Conservation (phyloP, 2,888 invertebrate species). For the Drosophila prostipennis region DNA sequence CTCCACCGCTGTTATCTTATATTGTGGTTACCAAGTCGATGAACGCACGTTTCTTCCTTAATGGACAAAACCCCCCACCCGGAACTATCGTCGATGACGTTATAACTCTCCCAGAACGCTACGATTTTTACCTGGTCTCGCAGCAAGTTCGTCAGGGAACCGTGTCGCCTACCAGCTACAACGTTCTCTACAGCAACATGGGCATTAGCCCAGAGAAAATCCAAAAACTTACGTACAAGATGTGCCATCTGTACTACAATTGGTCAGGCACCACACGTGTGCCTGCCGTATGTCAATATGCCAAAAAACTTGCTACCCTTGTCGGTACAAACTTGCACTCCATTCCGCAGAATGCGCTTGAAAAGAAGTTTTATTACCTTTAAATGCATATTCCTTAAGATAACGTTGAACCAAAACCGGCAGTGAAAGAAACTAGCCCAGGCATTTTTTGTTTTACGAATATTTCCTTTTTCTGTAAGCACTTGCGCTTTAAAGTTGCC, state of each 20-base stretch:
- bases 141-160: constrained; percentile 95
- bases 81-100: constrained; percentile 95
- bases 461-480: neutral
- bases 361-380: constrained; percentile 89
- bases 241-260: constrained; percentile 96
- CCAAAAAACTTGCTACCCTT: constrained; percentile 96
- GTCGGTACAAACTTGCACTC: constrained; percentile 92
- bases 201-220: constrained; percentile 90
- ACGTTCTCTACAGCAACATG: constrained; percentile 91
- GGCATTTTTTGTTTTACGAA: constrained; percentile 1
- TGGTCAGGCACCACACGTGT: constrained; percentile 94
- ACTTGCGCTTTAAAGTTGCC: neutral
- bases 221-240: constrained; percentile 93
- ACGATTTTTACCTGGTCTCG: constrained; percentile 95
- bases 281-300: constrained; percentile 97
- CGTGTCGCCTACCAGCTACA: constrained; percentile 95
- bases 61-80: constrained; percentile 89
- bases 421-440: neutral
- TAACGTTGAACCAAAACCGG: neutral
- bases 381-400: constrained; percentile 82
- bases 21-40: constrained; percentile 95
- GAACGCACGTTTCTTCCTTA: constrained; percentile 89
- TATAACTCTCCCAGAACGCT: constrained; percentile 92
- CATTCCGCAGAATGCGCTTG: constrained; percentile 88
- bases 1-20: constrained; percentile 87